Percentiles rank a stretch among this genome's conserved stretches.
Conservation (phyloP, 1,140 invertebrate genomes). For the Scylla paramamosain region DNA sequence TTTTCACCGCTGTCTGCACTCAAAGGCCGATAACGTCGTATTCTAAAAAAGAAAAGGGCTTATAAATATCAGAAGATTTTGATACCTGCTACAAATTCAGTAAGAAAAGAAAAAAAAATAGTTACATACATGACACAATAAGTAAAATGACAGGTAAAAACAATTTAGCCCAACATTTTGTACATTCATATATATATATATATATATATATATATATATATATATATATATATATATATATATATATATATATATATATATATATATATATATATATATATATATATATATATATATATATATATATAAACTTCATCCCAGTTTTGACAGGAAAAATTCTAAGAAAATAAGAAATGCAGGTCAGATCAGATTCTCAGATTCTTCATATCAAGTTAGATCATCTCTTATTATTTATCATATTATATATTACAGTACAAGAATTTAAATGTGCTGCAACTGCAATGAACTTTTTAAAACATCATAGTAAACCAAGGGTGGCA, state of each 20-base stretch:
- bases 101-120: not conserved
- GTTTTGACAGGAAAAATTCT: not conserved
- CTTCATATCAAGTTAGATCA: too few species aligned
- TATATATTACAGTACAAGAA: too few species aligned
- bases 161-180: too few species aligned
- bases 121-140: not conserved
- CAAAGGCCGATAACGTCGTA: conserved; percentile 76
- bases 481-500: too few species aligned
- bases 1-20: conserved; percentile 76
- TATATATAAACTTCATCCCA: conserved; percentile 1
- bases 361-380: too few species aligned
- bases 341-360: not conserved
- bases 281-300: not conserved
- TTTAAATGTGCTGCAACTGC: too few species aligned
- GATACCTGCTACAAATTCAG: not conserved
- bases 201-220: not conserved
- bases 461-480: too few species aligned
- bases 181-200: not conserved
- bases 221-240: conserved; percentile 12
- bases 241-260: not conserved
- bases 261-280: not conserved
- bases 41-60: conserved; percentile 32
- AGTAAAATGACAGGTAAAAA: not conserved
- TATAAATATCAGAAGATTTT: not conserved
- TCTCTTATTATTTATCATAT: too few species aligned